phyloP scores from a whole-genome alignment of 2,113 vertebrate genomes.

The Coregonus clupeaformis region DNA sequence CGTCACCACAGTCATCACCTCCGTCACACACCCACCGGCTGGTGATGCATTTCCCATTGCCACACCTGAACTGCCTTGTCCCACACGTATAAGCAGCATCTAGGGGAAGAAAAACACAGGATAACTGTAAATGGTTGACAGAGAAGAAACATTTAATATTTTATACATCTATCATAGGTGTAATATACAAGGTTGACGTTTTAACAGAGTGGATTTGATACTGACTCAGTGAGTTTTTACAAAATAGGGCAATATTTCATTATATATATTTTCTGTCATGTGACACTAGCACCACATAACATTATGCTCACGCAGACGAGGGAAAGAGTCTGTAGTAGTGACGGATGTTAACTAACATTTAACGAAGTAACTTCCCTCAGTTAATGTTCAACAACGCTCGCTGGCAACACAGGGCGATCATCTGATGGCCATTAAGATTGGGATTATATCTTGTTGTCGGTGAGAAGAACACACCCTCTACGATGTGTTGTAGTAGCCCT shows the following conservation, averaged over 20 bases:
- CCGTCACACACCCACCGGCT: not conserved
- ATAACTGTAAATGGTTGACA: not conserved
- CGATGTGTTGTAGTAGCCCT: not conserved
- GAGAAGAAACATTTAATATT: not conserved
- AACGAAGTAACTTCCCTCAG: constrained; percentile 2
- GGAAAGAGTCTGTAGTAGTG: not conserved
- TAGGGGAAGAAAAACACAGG: not conserved
- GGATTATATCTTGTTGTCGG: constrained; percentile 9
- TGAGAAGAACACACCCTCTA: constrained; percentile 23
- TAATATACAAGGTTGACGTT: too few relatives aligned
- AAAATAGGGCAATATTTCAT: not conserved
- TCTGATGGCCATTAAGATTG: constrained; percentile 9
- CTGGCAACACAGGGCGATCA: constrained; percentile 7
- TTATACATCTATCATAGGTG: too few relatives aligned
- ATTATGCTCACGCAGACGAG: not conserved
- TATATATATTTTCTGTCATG: not conserved
- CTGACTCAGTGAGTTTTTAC: not conserved
- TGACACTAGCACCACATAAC: not conserved
- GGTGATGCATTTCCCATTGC: not conserved
- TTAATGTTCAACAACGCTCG: constrained; percentile 45
- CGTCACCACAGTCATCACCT: constrained; percentile 75
- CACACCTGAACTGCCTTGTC: not conserved
- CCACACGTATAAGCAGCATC: not conserved
- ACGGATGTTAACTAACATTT: not conserved
- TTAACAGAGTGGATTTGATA: not conserved